Conservation (phyloP, 2,888 invertebrate genomes). For the Ganaspis brasiliensis region DNA sequence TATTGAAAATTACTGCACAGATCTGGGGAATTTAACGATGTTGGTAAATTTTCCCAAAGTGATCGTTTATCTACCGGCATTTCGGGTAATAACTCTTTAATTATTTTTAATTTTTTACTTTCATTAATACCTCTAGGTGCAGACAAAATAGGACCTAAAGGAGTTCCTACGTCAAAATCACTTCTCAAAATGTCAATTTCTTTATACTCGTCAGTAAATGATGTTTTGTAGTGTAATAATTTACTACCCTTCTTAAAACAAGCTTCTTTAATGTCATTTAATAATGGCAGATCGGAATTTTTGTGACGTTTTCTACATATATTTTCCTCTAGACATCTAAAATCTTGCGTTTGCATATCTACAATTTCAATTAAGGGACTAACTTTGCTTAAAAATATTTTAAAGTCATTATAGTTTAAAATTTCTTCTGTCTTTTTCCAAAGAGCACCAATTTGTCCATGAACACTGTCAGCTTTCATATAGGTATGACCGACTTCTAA, state of each 20-base stretch:
- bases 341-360: not conserved
- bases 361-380: no score
- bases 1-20: not conserved
- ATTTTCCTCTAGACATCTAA: not conserved
- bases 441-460: not conserved
- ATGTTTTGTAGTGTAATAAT: not conserved
- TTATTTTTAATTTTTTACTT: not conserved
- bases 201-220: not conserved
- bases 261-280: no score
- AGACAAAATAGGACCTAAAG: not conserved
- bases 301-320: not conserved
- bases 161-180: not conserved
- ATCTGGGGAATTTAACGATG: not conserved
- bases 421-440: no score
- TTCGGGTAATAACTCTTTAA: not conserved
- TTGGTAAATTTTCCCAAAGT: not conserved
- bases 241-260: no score
- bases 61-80: conserved; percentile 4
- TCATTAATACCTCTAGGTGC: not conserved
- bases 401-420: not conserved
- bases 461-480: no score
- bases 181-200: not conserved
- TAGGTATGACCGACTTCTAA: no score
- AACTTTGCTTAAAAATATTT: not conserved
- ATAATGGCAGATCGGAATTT: no score